Evolutionary conservation across 2,113 vertebrate genomes (phyloP), one percentile per base, ranked within the genome.

Genomic region (Sialia sialis): DNA sequence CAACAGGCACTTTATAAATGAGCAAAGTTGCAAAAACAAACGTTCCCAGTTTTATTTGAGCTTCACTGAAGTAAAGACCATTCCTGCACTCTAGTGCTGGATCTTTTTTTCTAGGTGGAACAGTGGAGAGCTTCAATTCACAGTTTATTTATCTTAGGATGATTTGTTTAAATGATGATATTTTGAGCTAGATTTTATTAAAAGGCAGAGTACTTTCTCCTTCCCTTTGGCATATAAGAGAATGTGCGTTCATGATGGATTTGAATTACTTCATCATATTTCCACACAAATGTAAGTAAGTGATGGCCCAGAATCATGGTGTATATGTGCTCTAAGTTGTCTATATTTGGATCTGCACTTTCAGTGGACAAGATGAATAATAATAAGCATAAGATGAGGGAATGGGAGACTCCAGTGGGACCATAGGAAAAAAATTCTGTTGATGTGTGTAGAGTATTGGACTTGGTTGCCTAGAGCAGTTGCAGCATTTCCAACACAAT

Each of bases 311-410:
- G 74, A 84, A 52, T 48, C 51, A 22, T 54, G 59, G 41, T 49
- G 87, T 85, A 27, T 54, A 76, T 69, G 17, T 60, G 46, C 78
- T 87, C 30, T 36, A 67, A 70, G 46, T 68, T 85, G 38, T 49
- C 84, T 89, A 43, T 95, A 91, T 94, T 96, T 94, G 91, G 87
- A 49, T 73, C 29, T 95, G 69, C 13, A n/a, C 16, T 64, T 96
- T 83, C 63, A 69, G 58, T 56, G 46, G 74, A 76, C 78, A 76
- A 44, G 18, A 72, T 94, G 70, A 94, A 58, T 79, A 91, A 91
- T 64, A 82, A 84, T 0, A 0, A 74, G 17, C 44, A 43, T 29
- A 72, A 73, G 52, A 62, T 32, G 34, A 79, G 51, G 44, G 48
- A 84, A 30, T 30, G 59, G 75, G 41, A 91, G 67, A 80, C 32